Percentiles rank a stretch among this genome's conserved stretches.
phyloP scores from a whole-genome alignment of 1,140 invertebrate genomes.

The Bombus haemorrhoidalis region DNA sequence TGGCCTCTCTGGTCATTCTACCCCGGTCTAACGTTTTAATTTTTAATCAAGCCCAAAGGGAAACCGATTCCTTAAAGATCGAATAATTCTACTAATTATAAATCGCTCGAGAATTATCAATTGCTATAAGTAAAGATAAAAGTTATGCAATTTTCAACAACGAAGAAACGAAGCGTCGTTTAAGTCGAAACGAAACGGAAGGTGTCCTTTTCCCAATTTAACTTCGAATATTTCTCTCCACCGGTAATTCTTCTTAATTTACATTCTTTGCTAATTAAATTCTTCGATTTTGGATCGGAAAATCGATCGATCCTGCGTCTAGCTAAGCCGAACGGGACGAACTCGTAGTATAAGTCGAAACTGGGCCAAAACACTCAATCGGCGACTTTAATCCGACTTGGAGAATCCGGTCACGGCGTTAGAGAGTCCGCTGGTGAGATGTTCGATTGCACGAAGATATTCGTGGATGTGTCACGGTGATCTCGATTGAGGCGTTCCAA shows the following conservation, averaged over 20 bases:
- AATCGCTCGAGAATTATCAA: no score
- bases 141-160: not conserved
- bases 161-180: no score
- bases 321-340: conserved; percentile 73
- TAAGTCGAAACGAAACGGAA: no score
- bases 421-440: conserved; percentile 18
- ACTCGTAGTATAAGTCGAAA: conserved; percentile 71
- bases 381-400: conserved; percentile 54
- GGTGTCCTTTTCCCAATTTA: no score
- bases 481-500: not conserved
- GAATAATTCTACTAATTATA: not conserved
- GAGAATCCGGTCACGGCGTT: conserved; percentile 69
- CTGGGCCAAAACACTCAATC: conserved; percentile 77
- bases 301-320: conserved; percentile 62
- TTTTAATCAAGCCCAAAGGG: conserved; percentile 53
- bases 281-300: conserved; percentile 30
- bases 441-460: conserved; percentile 15
- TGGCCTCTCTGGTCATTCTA: not conserved
- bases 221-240: no score
- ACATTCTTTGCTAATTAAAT: not conserved
- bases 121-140: no score
- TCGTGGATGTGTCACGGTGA: conserved; percentile 19
- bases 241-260: not conserved
- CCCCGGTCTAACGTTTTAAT: conserved; percentile 50
- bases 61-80: not conserved